Conservation (phyloP, 2,888 invertebrate genomes). For the Hedya salicella region DNA sequence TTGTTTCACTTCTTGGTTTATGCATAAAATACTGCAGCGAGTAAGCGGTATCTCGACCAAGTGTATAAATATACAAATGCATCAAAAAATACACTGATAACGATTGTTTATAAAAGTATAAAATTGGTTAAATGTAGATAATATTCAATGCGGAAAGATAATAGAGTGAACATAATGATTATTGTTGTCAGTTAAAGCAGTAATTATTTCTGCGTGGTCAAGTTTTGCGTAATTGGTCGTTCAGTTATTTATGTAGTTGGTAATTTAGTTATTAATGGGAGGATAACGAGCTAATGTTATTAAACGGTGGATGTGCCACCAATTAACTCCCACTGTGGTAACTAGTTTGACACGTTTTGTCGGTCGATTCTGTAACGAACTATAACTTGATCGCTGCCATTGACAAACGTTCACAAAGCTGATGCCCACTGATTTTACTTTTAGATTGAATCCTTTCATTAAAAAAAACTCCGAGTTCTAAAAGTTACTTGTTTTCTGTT, state of each 20-base stretch:
- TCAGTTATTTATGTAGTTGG: background rate
- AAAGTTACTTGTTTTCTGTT: too few species aligned
- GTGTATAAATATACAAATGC: too few species aligned
- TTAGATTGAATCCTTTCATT: too few species aligned
- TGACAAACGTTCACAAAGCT: background rate
- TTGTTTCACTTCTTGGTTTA: too few species aligned
- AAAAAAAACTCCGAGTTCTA: too few species aligned
- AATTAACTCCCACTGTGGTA: conserved; percentile 17
- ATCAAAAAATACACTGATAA: too few species aligned
- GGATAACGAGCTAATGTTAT: conserved; percentile 22
- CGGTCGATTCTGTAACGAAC: conserved; percentile 8
- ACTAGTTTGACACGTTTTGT: conserved; percentile 16
- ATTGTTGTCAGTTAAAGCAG: conserved; percentile 17
- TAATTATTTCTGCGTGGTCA: conserved; percentile 16
- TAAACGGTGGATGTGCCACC: background rate
- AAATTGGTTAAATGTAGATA: too few species aligned
- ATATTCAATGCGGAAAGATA: too few species aligned
- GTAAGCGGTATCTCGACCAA: too few species aligned
- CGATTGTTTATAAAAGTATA: too few species aligned
- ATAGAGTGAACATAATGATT: conserved; percentile 28
- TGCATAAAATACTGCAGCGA: too few species aligned
- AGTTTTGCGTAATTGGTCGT: conserved; percentile 24
- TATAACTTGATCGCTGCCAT: background rate
- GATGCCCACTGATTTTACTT: background rate
- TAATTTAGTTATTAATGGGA: conserved; percentile 14